Evolutionary conservation across 2,888 invertebrate genomes (phyloP).

Genomic region (Leptinotarsa rubiginosa): DNA sequence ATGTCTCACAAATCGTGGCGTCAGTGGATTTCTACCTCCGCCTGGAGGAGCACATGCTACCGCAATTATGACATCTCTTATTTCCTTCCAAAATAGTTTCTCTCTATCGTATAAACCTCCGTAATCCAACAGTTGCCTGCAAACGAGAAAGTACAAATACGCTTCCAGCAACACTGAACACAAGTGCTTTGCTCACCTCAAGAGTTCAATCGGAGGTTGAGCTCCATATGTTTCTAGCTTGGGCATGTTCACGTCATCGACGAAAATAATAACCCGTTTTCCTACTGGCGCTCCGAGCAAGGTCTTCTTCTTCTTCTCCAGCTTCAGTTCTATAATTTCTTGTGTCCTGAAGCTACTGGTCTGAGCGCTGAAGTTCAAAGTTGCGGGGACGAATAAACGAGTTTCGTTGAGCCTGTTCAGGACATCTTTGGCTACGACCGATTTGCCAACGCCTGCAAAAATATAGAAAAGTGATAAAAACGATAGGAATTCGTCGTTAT

Average conservation of each 20-base stretch:
- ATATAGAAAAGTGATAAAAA: not conserved
- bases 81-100: constrained; percentile 88
- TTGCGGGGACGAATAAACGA: constrained; percentile 78
- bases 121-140: constrained; percentile 80
- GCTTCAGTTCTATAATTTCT: constrained; percentile 86
- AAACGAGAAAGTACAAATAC: constrained; percentile 26
- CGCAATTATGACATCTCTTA: constrained; percentile 84
- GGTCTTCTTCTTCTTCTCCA: constrained; percentile 85
- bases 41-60: constrained; percentile 93
- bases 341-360: constrained; percentile 87
- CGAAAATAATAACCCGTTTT: constrained; percentile 85
- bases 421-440: constrained; percentile 83
- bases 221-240: constrained; percentile 88
- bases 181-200: constrained; percentile 70
- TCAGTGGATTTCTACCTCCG: constrained; percentile 88
- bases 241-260: constrained; percentile 95
- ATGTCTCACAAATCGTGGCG: constrained; percentile 86
- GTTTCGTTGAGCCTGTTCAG: constrained; percentile 74
- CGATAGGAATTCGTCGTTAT: not conserved
- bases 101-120: constrained; percentile 89
- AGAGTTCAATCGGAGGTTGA: constrained; percentile 90
- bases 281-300: constrained; percentile 86
- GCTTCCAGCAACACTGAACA: no score
- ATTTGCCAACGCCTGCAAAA: constrained; percentile 85
- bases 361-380: constrained; percentile 92